phyloP scores from a whole-genome alignment of 2,797 vertebrate species.

The Micropoecilia bifurca region DNA sequence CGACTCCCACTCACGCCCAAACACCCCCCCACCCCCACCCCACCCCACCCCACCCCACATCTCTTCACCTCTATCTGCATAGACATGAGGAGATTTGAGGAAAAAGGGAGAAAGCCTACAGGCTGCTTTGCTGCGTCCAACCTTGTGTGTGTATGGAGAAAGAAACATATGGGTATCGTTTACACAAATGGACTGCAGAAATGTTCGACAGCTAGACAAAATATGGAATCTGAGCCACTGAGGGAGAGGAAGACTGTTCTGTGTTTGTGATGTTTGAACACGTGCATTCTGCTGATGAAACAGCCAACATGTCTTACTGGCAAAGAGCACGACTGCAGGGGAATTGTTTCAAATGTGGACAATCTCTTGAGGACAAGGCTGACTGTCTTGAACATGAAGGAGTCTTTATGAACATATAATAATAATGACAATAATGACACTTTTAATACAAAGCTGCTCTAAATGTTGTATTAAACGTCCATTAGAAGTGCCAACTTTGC shows the following conservation, averaged over 20 bases:
- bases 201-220: constrained; percentile 68
- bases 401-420: no score
- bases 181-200: constrained; percentile 72
- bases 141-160: constrained; percentile 77
- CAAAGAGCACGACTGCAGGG: constrained; percentile 7
- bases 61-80: constrained; percentile 57
- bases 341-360: constrained; percentile 12
- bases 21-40: background rate
- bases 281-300: constrained; percentile 55
- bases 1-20: constrained; percentile 61
- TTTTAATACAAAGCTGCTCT: no score
- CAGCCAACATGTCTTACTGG: constrained; percentile 26
- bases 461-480: no score
- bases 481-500: no score
- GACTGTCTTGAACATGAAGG: no score
- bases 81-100: constrained; percentile 57
- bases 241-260: constrained; percentile 61
- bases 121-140: constrained; percentile 79
- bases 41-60: constrained; percentile 14
- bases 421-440: no score
- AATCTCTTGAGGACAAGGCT: background rate
- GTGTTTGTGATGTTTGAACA: constrained; percentile 63
- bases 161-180: constrained; percentile 74
- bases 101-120: constrained; percentile 53
- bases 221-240: constrained; percentile 67